These are phyloP conservation scores for Chrysochloris asiatica DNA, from an alignment of 2,113 vertebrate genomes.

Conservation along the genomic window DNA sequence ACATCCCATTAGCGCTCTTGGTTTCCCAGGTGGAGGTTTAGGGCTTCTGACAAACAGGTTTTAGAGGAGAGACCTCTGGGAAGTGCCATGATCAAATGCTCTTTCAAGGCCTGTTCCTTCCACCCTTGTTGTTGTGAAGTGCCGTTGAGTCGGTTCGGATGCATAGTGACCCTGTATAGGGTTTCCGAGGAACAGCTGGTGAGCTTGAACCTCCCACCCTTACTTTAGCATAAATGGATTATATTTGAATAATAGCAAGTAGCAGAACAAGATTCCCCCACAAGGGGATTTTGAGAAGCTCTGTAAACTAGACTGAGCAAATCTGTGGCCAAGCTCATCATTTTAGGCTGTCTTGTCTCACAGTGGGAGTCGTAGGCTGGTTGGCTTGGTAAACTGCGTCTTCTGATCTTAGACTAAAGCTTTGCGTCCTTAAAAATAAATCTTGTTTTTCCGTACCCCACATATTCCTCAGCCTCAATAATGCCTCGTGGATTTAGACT, in stretches of 20 bases:
- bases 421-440: slow-evolving; percentile 40
- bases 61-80: background rate
- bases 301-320: background rate
- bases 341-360: slow-evolving; percentile 43
- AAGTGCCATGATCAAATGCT: background rate
- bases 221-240: background rate
- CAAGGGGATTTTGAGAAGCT: slow-evolving; percentile 34
- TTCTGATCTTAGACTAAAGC: slow-evolving; percentile 4
- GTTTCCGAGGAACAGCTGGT: too few relatives aligned
- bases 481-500: background rate
- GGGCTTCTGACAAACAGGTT: background rate
- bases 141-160: too few relatives aligned
- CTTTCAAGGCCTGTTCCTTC: background rate
- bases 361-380: slow-evolving; percentile 26
- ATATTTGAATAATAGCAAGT: background rate
- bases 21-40: background rate
- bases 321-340: background rate
- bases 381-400: slow-evolving; percentile 9
- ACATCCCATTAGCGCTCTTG: background rate
- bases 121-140: too few relatives aligned
- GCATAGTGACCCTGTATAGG: too few relatives aligned
- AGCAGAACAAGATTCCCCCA: background rate
- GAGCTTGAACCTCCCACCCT: too few relatives aligned
- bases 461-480: slow-evolving; percentile 18
- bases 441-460: background rate